Evolutionary conservation across 2,113 vertebrate species (phyloP).

Genomic region (Bungarus multicinctus): DNA sequence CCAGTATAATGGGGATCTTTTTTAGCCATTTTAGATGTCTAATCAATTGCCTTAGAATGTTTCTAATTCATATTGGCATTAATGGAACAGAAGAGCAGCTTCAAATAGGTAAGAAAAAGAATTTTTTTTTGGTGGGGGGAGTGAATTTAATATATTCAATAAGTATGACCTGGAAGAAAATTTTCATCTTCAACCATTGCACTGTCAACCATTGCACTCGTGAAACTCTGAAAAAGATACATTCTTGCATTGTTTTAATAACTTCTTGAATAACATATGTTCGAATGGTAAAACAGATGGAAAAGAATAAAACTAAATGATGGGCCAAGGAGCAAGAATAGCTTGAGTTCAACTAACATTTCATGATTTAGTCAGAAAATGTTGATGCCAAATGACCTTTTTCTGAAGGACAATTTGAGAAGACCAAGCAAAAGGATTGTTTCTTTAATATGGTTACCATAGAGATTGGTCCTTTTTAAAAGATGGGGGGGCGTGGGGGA

Average conservation of each 20-base stretch:
- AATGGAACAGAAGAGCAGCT: conserved; percentile 24
- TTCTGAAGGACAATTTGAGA: conserved; percentile 67
- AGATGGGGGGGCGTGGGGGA: background rate
- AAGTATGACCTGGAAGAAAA: fast-evolving
- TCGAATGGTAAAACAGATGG: background rate
- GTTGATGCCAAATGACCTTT: conserved; percentile 63
- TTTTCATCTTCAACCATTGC: conserved; percentile 19
- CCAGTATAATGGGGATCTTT: conserved; percentile 38
- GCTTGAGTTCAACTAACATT: conserved; percentile 4
- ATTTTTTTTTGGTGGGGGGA: background rate
- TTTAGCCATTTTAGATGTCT: conserved; percentile 45
- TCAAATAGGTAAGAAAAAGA: background rate
- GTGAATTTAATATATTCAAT: fast-evolving
- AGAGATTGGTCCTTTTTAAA: conserved; percentile 66
- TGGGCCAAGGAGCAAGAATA: background rate
- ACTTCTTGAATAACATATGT: conserved; percentile 30
- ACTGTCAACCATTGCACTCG: background rate
- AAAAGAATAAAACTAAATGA: background rate
- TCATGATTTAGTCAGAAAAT: conserved; percentile 44
- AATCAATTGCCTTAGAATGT: conserved; percentile 45
- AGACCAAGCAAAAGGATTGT: conserved; percentile 63
- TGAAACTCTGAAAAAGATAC: conserved; percentile 18
- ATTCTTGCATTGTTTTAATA: conserved; percentile 50
- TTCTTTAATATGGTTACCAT: conserved; percentile 71
- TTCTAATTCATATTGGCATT: fast-evolving